phyloP scores from a whole-genome alignment of 2,888 invertebrate genomes.

The Copidosoma aretas region DNA sequence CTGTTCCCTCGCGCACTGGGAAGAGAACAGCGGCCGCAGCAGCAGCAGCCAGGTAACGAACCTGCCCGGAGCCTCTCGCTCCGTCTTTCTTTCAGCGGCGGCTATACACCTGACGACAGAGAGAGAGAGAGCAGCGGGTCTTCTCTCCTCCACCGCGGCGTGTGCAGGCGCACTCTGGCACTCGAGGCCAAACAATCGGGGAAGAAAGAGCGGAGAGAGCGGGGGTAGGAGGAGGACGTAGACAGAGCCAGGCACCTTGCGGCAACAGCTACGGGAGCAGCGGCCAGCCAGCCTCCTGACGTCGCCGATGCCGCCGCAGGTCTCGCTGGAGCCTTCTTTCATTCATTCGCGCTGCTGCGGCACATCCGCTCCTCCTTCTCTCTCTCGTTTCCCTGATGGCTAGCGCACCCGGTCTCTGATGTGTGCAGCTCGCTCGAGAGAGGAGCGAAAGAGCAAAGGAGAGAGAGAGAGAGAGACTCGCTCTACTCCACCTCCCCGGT shows the following conservation, averaged over 20 bases:
- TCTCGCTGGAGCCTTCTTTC: slow-evolving; percentile 30
- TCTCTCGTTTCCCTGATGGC: slow-evolving; percentile 22
- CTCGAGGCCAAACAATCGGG: slow-evolving; percentile 44
- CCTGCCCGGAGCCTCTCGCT: slow-evolving; percentile 35
- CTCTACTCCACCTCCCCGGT: slow-evolving; percentile 19
- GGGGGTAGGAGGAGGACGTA: slow-evolving; percentile 46
- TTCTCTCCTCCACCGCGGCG: slow-evolving; percentile 4
- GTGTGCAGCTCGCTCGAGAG: too few species aligned
- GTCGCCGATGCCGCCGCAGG: slow-evolving; percentile 35
- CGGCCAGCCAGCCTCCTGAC: slow-evolving; percentile 15
- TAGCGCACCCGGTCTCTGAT: slow-evolving; percentile 21
- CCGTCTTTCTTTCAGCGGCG: slow-evolving; percentile 20
- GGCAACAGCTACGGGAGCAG: slow-evolving; percentile 18
- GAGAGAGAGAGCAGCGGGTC: background rate
- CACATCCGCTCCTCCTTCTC: slow-evolving; percentile 34
- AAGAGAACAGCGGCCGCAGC: background rate
- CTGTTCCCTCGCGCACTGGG: background rate
- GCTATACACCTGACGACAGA: slow-evolving; percentile 40
- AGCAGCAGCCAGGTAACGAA: background rate
- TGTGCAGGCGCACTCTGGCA: slow-evolving; percentile 27
- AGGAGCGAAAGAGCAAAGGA: too few species aligned
- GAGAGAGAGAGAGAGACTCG: slow-evolving; percentile 16
- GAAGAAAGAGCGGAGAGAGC: too few species aligned
- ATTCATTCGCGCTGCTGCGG: slow-evolving; percentile 38
- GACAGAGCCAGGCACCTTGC: slow-evolving; percentile 40